These are phyloP conservation scores for Uloborus plumipes DNA, from an alignment of 2,888 invertebrate genomes.

Conservation along the genomic window DNA sequence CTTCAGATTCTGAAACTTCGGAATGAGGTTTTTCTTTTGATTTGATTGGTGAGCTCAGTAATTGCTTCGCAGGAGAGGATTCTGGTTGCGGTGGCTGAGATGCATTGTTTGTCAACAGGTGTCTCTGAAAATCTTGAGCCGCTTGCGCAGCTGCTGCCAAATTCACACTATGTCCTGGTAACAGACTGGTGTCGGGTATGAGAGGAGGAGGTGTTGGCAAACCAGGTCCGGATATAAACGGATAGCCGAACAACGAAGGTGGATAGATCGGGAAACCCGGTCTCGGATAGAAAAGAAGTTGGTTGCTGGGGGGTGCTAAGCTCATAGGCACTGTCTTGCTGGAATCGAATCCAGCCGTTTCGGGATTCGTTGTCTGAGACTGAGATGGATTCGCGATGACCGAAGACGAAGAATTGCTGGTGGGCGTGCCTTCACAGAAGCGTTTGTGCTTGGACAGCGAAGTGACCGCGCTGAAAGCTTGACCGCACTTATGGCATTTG, in stretches of 20 bases:
- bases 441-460: constrained; percentile 95
- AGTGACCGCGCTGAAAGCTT: constrained; percentile 91
- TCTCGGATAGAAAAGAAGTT: constrained; percentile 81
- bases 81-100: constrained; percentile 13
- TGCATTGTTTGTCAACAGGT: constrained; percentile 46
- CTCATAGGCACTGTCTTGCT: constrained; percentile 64
- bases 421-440: constrained; percentile 85
- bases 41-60: constrained; percentile 23
- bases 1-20: constrained; percentile 67
- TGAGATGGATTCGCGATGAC: constrained; percentile 21
- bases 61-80: constrained; percentile 29
- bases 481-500: constrained; percentile 94
- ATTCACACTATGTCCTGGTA: constrained; percentile 68
- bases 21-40: constrained; percentile 53
- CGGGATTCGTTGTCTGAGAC: constrained; percentile 25
- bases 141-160: constrained; percentile 67
- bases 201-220: constrained; percentile 70
- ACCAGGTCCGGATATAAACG: constrained; percentile 64
- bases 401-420: constrained; percentile 49
- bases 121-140: constrained; percentile 65
- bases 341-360: constrained; percentile 46
- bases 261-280: constrained; percentile 74
- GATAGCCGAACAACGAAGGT: constrained; percentile 76
- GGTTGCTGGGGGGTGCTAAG: constrained; percentile 71
- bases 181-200: constrained; percentile 67